phyloP scores from a whole-genome alignment of 2,888 invertebrate genomes.

The Lepidocyrtinus sp. region DNA sequence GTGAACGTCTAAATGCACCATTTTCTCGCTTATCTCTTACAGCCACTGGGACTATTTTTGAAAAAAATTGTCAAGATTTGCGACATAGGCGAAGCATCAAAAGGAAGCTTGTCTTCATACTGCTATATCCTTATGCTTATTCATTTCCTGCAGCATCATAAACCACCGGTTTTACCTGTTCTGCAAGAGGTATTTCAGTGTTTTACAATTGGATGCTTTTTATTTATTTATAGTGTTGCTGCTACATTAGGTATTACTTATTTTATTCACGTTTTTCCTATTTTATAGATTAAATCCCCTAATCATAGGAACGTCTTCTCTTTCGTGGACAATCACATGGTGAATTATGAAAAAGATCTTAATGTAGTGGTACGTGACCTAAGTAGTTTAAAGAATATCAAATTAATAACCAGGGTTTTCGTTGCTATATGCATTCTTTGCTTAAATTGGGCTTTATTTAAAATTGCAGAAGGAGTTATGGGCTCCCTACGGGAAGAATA shows the following conservation, averaged over 20 bases:
- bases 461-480: conserved; percentile 71
- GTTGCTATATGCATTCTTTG: neutral
- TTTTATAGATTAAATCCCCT: conserved; percentile 30
- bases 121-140: conserved; percentile 77
- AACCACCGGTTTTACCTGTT: conserved; percentile 77
- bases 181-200: conserved; percentile 75
- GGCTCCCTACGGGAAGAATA: conserved; percentile 73
- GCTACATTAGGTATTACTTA: too few relatives aligned
- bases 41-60: conserved; percentile 74
- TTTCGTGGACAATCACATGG: conserved; percentile 36
- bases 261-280: too few relatives aligned
- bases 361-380: conserved; percentile 51
- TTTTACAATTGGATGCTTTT: too few relatives aligned
- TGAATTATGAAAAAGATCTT: conserved; percentile 56
- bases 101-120: conserved; percentile 78
- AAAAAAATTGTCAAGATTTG: conserved; percentile 77
- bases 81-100: conserved; percentile 77
- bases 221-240: too few relatives aligned
- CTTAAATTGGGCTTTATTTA: too few relatives aligned
- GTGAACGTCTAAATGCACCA: neutral
- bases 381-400: too few relatives aligned
- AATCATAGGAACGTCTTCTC: neutral
- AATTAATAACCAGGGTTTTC: neutral
- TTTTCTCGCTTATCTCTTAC: conserved; percentile 38
- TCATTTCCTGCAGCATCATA: conserved; percentile 76